Evolutionary conservation across 2,113 vertebrate species (phyloP).

Genomic region (Psephotus haematonotus): DNA sequence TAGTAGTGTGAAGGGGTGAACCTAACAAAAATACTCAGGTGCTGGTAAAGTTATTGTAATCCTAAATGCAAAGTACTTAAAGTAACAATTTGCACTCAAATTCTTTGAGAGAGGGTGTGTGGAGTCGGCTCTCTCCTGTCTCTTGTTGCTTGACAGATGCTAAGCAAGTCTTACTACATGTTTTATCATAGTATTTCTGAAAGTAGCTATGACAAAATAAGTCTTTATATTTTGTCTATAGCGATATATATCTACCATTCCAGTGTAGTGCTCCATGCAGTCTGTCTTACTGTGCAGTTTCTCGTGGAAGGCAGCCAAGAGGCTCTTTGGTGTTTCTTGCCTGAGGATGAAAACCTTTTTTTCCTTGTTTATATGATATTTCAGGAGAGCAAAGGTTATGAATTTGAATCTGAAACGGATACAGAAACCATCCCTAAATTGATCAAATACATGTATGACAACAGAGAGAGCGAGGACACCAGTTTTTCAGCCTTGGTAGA

Average conservation of each 20-base stretch:
- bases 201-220: not conserved
- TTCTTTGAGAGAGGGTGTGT: not conserved
- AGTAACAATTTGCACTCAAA: not conserved
- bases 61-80: not conserved
- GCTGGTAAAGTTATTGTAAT: not conserved
- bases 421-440: constrained; percentile 96
- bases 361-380: not conserved
- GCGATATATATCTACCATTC: not conserved
- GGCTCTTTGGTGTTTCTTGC: not conserved
- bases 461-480: constrained; percentile 84
- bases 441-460: constrained; percentile 96
- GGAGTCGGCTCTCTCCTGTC: not conserved
- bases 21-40: not conserved
- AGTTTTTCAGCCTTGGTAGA: constrained; percentile 91
- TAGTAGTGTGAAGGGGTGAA: not conserved
- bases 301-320: not conserved
- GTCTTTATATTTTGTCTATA: not conserved
- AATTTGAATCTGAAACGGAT: constrained; percentile 97
- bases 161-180: not conserved
- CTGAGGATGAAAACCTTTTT: not conserved
- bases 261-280: not conserved
- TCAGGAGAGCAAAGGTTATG: constrained; percentile 92
- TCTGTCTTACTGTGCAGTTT: not conserved
- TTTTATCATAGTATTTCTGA: not conserved
- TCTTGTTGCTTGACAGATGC: not conserved